Evolutionary conservation across 2,888 invertebrate genomes (phyloP), one percentile per base, ranked within the genome.

Genomic region (Nymphalis urticae): DNA sequence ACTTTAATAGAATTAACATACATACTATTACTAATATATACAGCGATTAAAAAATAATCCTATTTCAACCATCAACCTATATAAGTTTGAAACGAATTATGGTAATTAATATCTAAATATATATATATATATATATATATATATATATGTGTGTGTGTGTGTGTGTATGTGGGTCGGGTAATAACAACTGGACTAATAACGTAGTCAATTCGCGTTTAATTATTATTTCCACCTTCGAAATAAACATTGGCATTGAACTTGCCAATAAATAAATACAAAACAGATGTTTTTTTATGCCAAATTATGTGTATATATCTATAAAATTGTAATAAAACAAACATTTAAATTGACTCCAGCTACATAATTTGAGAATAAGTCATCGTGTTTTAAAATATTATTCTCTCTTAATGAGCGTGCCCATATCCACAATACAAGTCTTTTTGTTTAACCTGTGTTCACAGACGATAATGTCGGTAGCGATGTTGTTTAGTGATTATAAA

Each of bases 401-500:
- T 10, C 17, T 51, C 17, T 48, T 50, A 53, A 17, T 58, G 60
- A 59, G 63, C 63, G 60, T 66, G 58, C 42, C 61, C 17, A 64
- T 60, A 69, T 56, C 17, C 42, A 65, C 61, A 62, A 62, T 36
- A 54, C 4, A 24, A 9, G 32, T 21, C n/a, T 48, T 64, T 58
- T 62, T 63, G 48, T 68, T 58, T 48, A 48, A 64, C 32, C 54
- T 32, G 16, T 64, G 62, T 67, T 70, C 64, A 64, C 68, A 73
- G 63, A 62, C 62, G 54, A 64, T 68, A 62, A 48, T 32, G 24
- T 47, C 48, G 65, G 48, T 62, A 68, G 68, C 59, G 24, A 76
- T 74, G 71, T 71, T 74, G 71, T 71, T 70, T 68, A 68, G 69
- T 75, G 75, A 81, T 81, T 80, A 77, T 77, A 77, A 80, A 80